Conservation (phyloP, 2,113 vertebrate genomes). For the Oriolus oriolus region DNA sequence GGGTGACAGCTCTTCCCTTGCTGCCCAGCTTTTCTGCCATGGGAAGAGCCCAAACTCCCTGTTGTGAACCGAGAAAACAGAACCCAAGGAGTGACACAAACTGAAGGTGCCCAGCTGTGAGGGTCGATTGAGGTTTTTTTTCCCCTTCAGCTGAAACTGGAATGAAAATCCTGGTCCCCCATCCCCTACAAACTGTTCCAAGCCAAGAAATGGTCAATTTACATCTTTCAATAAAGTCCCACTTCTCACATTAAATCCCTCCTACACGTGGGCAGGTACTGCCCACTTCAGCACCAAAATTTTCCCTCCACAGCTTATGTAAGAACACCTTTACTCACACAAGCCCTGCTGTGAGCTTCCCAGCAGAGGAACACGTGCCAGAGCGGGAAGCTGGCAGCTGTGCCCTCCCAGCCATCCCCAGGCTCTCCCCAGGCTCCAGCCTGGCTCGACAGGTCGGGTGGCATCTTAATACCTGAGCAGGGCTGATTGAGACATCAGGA, state of each 20-base stretch:
- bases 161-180: background rate
- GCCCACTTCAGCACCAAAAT: background rate
- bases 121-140: background rate
- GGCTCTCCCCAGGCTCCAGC: background rate
- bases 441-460: background rate
- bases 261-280: background rate
- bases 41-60: background rate
- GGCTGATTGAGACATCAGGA: background rate
- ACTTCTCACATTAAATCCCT: background rate
- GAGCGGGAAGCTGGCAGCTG: background rate
- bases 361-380: background rate
- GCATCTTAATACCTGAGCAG: background rate
- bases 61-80: fast-evolving
- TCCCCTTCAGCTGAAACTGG: background rate
- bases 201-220: background rate
- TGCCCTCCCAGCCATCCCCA: fast-evolving
- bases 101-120: background rate
- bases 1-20: background rate
- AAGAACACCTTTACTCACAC: background rate
- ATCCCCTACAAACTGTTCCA: background rate
- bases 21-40: background rate
- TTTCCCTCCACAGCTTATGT: background rate
- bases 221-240: background rate
- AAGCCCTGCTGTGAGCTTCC: fast-evolving
- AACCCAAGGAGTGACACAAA: background rate